A percentile compares a stretch with the other conserved stretches of the same genome.
phyloP scores from a whole-genome alignment of 2,888 invertebrate species.

The Sminthurides aquaticus region DNA sequence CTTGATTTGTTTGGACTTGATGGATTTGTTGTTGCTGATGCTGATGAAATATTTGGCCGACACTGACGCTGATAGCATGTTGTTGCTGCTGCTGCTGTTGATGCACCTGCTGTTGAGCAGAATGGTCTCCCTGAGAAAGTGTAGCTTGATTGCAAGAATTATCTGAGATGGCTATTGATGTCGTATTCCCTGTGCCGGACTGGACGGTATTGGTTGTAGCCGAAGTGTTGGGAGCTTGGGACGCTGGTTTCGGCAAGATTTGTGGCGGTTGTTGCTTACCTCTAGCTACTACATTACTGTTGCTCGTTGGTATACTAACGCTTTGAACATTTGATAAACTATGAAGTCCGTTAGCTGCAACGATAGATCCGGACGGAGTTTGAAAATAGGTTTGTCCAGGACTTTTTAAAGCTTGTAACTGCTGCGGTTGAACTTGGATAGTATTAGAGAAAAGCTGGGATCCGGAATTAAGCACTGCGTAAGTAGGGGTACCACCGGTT shows the following conservation, averaged over 20 bases:
- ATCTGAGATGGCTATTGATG: slow-evolving; percentile 10
- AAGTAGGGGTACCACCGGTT: slow-evolving; percentile 38
- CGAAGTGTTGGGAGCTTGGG: slow-evolving; percentile 16
- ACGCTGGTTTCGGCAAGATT: slow-evolving; percentile 40
- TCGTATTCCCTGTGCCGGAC: slow-evolving; percentile 19
- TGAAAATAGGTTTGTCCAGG: slow-evolving; percentile 37
- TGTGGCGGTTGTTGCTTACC: slow-evolving; percentile 42
- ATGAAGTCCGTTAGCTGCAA: slow-evolving; percentile 29
- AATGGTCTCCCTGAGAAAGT: slow-evolving; percentile 4
- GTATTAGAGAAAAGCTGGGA: slow-evolving; percentile 38
- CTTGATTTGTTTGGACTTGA: slow-evolving; percentile 18
- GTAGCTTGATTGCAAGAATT: background rate
- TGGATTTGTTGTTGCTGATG: slow-evolving; percentile 21
- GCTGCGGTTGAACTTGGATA: slow-evolving; percentile 39
- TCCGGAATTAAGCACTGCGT: slow-evolving; percentile 36
- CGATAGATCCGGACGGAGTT: slow-evolving; percentile 34
- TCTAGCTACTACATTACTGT: slow-evolving; percentile 20
- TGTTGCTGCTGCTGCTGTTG: slow-evolving; percentile 5
- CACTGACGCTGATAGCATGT: slow-evolving; percentile 21
- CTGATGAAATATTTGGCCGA: slow-evolving; percentile 37
- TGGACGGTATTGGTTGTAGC: slow-evolving; percentile 15
- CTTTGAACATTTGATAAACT: slow-evolving; percentile 20
- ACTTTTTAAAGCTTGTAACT: slow-evolving; percentile 40
- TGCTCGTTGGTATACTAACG: slow-evolving; percentile 23
- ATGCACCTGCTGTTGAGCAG: slow-evolving; percentile 7